Evolutionary conservation across 2,888 invertebrate species (phyloP).

Genomic region (Meteorus cinctellus): DNA sequence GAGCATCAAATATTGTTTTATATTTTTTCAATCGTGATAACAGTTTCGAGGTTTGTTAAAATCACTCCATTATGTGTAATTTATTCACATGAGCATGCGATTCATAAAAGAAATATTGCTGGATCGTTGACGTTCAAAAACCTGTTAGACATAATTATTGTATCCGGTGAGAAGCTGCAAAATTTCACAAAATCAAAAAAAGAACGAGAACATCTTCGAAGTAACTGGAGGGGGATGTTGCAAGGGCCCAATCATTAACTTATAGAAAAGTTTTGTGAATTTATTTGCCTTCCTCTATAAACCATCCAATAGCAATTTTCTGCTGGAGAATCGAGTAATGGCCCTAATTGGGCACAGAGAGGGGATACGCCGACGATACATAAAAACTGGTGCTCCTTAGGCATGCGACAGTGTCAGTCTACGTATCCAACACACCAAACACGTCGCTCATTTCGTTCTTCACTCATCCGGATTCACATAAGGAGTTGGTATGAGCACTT

Average conservation of each 20-base stretch:
- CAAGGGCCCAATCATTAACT: background rate
- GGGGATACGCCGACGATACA: conserved; percentile 46
- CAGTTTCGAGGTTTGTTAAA: too few relatives aligned
- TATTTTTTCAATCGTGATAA: too few relatives aligned
- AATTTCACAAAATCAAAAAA: background rate
- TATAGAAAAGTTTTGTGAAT: background rate
- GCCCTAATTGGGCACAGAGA: conserved; percentile 35
- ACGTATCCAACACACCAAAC: conserved; percentile 3
- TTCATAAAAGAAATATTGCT: background rate
- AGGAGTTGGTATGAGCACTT: conserved; percentile 21
- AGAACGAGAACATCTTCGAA: too few relatives aligned
- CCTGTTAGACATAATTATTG: background rate
- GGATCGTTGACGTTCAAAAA: background rate
- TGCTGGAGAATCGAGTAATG: background rate
- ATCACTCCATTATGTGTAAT: background rate
- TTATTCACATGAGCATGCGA: background rate
- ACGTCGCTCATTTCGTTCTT: conserved; percentile 5
- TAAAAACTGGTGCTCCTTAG: conserved; percentile 56
- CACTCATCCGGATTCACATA: background rate
- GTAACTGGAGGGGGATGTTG: background rate
- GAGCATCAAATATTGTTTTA: too few relatives aligned
- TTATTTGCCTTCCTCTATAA: background rate
- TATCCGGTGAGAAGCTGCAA: background rate
- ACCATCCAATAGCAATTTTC: background rate
- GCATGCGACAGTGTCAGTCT: conserved; percentile 54